A percentile compares a stretch with the other conserved stretches of the same genome.
phyloP scores from a whole-genome alignment of 2,888 invertebrate genomes.

The Limenitis arthemis region DNA sequence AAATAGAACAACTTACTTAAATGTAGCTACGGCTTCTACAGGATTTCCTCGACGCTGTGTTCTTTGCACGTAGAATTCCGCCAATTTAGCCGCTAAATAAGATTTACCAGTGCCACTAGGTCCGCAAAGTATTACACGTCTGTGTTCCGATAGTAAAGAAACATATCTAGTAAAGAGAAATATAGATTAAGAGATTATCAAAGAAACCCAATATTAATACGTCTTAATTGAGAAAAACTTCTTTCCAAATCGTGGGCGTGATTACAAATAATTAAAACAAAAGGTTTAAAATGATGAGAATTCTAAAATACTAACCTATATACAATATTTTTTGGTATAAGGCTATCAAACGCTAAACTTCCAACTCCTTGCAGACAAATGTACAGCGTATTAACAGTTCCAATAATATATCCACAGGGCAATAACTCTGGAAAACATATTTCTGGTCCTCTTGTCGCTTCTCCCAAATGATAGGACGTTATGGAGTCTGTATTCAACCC shows the following conservation, averaged over 20 bases:
- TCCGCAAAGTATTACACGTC: constrained; percentile 95
- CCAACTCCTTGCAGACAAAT: constrained; percentile 92
- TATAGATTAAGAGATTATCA: constrained; percentile 7
- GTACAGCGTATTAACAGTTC: constrained; percentile 87
- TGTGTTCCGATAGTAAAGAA: constrained; percentile 91
- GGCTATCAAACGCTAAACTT: constrained; percentile 93
- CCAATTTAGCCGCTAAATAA: constrained; percentile 93
- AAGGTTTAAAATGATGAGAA: neutral
- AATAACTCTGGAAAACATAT: constrained; percentile 89
- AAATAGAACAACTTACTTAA: constrained; percentile 76
- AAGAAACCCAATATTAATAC: neutral
- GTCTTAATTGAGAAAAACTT: too few relatives aligned
- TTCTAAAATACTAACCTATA: constrained; percentile 75
- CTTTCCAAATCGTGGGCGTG: too few relatives aligned
- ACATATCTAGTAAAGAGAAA: constrained; percentile 72
- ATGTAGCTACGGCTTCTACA: constrained; percentile 93
- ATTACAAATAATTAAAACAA: too few relatives aligned
- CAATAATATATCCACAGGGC: constrained; percentile 94
- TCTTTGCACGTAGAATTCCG: constrained; percentile 92
- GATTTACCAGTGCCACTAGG: constrained; percentile 98
- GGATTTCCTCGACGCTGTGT: constrained; percentile 85
- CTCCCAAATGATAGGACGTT: constrained; percentile 94
- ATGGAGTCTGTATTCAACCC: constrained; percentile 90
- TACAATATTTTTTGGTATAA: constrained; percentile 96
- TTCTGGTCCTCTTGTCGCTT: constrained; percentile 86